Evolutionary conservation across 2,113 vertebrate genomes (phyloP), one percentile per base, ranked within the genome.

Genomic region (Epinephelus cyanopodus): DNA sequence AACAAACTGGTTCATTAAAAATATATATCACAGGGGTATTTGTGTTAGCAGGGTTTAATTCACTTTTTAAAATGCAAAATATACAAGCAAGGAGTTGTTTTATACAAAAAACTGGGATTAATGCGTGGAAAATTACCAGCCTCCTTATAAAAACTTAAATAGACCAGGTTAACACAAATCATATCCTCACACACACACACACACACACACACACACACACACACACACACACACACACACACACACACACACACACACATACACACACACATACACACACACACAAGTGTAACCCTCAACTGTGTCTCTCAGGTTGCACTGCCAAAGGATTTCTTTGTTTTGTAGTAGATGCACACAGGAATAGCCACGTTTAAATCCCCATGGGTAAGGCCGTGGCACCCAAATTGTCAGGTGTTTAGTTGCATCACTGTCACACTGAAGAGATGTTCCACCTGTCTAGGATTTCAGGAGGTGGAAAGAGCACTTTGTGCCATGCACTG

Each of bases 291-390:
- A 45, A 77, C 7, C 47, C 50, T 37, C 15, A 37, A 21, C 42
- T 74, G 17, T 2, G 19, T 66, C 52, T 70, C 68, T 76, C 42
- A 23, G 37, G 56, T 70, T 71, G 42, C 66, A 64, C 12, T 66
- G 53, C 64, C 68, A 74, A 76, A 79, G 37, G 64, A 63, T 79
- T 66, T 87, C 82, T 79, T 82, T 85, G 84, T 80, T 87, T 84
- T 81, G 60, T 78, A 84, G 78, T 79, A 77, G 72, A 89, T 52
- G 61, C 21, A 79, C 68, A 90, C 89, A 85, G 74, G 62, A 90
- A 90, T 87, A 93, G 82, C 84, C 52, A 78, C 23, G 60, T 65
- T 72, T 75, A 81, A 87, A 85, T 86, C 79, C 83, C 42, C 12
- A 50, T 60, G 66, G 69, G 78, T 61, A 58, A 23, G 45, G 73